Evolutionary conservation across 2,888 invertebrate species (phyloP).

Genomic region (Megaustenia siamemsis): DNA sequence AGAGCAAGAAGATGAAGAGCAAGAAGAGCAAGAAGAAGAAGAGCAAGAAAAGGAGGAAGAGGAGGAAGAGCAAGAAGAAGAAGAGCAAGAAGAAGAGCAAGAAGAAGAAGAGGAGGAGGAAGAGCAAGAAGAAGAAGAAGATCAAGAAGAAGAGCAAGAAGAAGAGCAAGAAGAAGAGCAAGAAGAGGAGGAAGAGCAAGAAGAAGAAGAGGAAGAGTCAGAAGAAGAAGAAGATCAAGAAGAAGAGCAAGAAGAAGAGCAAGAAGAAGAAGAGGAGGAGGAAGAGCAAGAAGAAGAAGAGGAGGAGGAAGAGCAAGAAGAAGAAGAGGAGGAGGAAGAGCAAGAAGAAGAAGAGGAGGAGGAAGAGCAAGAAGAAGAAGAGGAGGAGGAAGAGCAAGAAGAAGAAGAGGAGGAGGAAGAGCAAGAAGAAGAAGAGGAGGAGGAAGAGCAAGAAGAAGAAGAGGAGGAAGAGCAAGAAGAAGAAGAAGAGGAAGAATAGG

Average conservation of each 20-base stretch:
- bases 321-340: not conserved
- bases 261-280: not conserved
- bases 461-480: not conserved
- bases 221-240: not conserved
- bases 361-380: not conserved
- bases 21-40: not conserved
- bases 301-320: not conserved
- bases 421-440: not conserved
- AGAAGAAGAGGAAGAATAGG: too few relatives aligned
- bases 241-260: not conserved
- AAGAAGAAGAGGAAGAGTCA: not conserved
- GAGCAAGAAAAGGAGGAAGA: not conserved
- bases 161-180: not conserved
- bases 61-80: not conserved
- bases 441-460: too few relatives aligned
- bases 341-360: constrained; percentile 11
- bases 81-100: constrained; percentile 10
- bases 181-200: not conserved
- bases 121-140: not conserved
- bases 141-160: not conserved
- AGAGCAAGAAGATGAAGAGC: not conserved
- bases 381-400: not conserved
- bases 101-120: not conserved
- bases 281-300: not conserved
- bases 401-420: not conserved